phyloP scores from a whole-genome alignment of 2,888 invertebrate species.

The Tenthredo scrophulariae region DNA sequence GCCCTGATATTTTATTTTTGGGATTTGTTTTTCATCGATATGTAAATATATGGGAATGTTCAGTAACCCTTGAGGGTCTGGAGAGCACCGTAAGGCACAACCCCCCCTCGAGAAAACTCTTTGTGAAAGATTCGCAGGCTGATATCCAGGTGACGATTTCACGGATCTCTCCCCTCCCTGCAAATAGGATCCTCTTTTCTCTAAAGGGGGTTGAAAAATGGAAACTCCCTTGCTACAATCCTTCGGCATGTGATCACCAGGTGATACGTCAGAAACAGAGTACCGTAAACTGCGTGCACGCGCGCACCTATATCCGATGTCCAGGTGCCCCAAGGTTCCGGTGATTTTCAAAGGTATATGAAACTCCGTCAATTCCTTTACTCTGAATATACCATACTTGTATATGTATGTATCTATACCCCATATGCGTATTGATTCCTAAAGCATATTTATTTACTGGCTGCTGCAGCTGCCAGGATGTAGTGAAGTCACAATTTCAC shows the following conservation, averaged over 20 bases:
- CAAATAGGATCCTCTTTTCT: slow-evolving; percentile 14
- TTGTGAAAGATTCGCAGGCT: slow-evolving; percentile 42
- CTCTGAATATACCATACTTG: slow-evolving; percentile 11
- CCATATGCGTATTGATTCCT: slow-evolving; percentile 37
- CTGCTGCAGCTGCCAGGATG: not conserved
- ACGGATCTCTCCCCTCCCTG: slow-evolving; percentile 17
- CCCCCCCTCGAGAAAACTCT: not conserved
- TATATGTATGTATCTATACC: not conserved
- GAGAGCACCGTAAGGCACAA: not conserved
- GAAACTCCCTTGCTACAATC: slow-evolving; percentile 30
- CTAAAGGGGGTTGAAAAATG: slow-evolving; percentile 37
- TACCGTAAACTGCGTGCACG: slow-evolving; percentile 46
- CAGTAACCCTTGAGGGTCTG: slow-evolving; percentile 13
- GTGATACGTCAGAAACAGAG: slow-evolving; percentile 33
- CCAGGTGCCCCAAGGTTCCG: slow-evolving; percentile 46
- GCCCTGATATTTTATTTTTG: not conserved
- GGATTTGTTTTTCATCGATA: not conserved
- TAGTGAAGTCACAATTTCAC: slow-evolving; percentile 18
- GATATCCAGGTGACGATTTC: slow-evolving; percentile 53
- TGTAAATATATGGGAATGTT: not conserved
- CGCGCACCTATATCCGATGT: slow-evolving; percentile 29
- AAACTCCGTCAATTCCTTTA: slow-evolving; percentile 14
- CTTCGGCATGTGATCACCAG: slow-evolving; percentile 52
- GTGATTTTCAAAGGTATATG: slow-evolving; percentile 36
- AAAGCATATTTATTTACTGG: not conserved